Evolutionary conservation across 2,797 vertebrate genomes (phyloP), one percentile per base, ranked within the genome.

Genomic region (Smutsia gigantea): DNA sequence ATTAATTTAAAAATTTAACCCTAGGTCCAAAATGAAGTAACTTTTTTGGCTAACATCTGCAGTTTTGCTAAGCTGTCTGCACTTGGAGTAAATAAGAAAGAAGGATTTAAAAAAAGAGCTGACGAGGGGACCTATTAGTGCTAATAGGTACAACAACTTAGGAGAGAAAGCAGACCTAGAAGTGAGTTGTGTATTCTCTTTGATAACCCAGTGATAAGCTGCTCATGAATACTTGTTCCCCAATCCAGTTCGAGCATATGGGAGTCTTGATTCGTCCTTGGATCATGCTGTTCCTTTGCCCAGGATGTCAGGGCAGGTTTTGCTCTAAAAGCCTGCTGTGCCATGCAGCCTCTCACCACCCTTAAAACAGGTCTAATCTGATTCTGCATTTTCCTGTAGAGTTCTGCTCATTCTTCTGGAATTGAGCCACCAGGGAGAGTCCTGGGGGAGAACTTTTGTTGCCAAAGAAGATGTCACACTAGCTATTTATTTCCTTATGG

Each of bases 11-110:
- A 98, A 98, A 94, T 77, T 96, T 69, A 95, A 97, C 87, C 81
- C 86, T 86, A 96, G 97, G 74, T 96, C 93, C 97, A 98, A 92
- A 97, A 94, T 98, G 97, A 98, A 98, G 96, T 98, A 98, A 98
- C 72, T 79, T 79, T 90, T 98, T 98, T 98, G 98, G 98, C 98
- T 98, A 94, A 94, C 91, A 95, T 92, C 87, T 96, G 89, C 93
- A 94, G 55, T 95, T 98, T 93, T 96, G 46, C 83, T 96, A 89
- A 93, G 86, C 75, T 96, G 57, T 97, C 96, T 74, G 27, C 95
- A 66, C 75, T 97, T 87, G 7, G 2, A 96, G 68, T 87, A 95
- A 97, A 97, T 31, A 84, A 72, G 46, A 46, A 94, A 53, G 46
- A 81, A 57, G 37, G 9, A 34, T 46, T 46, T 19, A 46, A 13